Evolutionary conservation across 92 coral and sea anemone species (phyloP), one percentile per base, ranked within the genome.

Genomic region (Muricea muricata): DNA sequence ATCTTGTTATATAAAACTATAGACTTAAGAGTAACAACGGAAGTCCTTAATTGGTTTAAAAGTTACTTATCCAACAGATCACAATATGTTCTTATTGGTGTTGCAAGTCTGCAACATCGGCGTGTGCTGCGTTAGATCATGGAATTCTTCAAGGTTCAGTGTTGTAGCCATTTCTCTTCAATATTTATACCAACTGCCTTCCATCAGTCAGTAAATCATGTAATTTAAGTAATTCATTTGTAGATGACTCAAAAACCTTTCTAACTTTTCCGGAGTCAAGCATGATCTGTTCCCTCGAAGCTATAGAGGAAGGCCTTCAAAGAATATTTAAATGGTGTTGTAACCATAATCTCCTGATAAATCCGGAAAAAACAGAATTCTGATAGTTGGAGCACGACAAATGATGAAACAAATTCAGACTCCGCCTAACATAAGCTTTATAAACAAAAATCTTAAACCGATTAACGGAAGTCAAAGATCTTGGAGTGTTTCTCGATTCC

Each of bases 51-150:
- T 0, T 68, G 80, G 87, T 84, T 84, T 41, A 84, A 73, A 52
- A 84, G 87, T 54, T 84, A 39, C 26, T 39, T 72, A 48, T 33
- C 82, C 8, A 24, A 58, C 14, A 80, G 73, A 2, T 23, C 21
- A 13, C 90, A 86, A 26, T 11, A 37, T 23, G 90, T 90, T 84
- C 87, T 0, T 86, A 81, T 13, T 84, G 90, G 7, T 37, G 90
- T 23, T 21, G 80, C 9, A 4, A 29, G 18, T 82, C 86, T 28
- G 17, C 89, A 30, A 25, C 89, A 6, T 77, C 56, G 7, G 78
- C 75, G 80, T 7, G 80, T 87, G 2, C 90, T 83, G n/a, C 40
- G 69, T 0, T 91, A 88, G 90, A 85, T 85, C 37, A 88, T n/a
- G n/a, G n/a, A n/a, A n/a, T n/a, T n/a, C n/a, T n/a, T n/a, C n/a